Base-by-base conservation (phyloP, 1,140 invertebrate genomes). In the Drosophila pseudoananassae region DNA sequence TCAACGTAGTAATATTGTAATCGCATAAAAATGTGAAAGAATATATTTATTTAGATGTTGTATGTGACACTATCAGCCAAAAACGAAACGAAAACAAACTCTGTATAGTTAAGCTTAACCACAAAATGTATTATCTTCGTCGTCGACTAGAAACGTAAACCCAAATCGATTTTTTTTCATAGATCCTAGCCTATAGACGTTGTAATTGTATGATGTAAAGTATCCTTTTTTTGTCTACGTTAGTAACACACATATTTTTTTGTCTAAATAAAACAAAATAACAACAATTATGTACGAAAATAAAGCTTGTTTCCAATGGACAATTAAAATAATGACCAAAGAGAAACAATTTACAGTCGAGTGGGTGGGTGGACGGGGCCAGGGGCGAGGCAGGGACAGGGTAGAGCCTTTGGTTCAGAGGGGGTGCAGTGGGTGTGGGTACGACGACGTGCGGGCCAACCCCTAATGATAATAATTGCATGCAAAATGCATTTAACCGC, bases 401-500 rank as follows among this genome's bases (percentile, higher is more conserved):
- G n/a, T n/a, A n/a, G n/a, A n/a, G n/a, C n/a, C n/a, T n/a, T n/a
- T n/a, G n/a, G n/a, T n/a, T n/a, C n/a, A n/a, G n/a, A 15, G 6
- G 29, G 29, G 20, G 0, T 17, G 38, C 33, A 15, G 54, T 27
- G 47, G 59, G 49, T 27, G 43, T 31, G 15, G 38, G 5, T 2
- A 75, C 55, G 76, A 75, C 69, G 76, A 79, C 63, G 76, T 79
- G 77, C 76, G 51, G 50, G 59, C 76, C 84, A 79, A 90, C 88
- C 89, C 89, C 73, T 91, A 91, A 90, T 90, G 88, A 80, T 82
- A 82, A 89, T 90, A 90, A 90, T 90, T 88, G 88, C 89, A 91
- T 91, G 89, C 84, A 87, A 91, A 91, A 80, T 78, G 89, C 81
- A 83, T 91, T 91, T 91, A 91, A 91, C 89, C 89, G 89, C 89